Base-by-base conservation (phyloP, 1,140 invertebrate species). In the Gryon sp. region DNA sequence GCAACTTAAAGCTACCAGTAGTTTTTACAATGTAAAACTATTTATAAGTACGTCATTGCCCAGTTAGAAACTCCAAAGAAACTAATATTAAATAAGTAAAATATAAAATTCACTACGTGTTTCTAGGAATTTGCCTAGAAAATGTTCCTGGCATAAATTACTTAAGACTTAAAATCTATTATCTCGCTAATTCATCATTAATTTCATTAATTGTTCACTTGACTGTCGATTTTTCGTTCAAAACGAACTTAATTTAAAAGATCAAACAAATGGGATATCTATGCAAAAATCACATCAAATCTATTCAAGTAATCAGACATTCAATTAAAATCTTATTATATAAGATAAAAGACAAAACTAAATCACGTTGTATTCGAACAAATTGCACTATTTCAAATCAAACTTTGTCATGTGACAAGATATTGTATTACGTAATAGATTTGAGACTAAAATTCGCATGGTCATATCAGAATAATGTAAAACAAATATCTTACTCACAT, bases 11-110 rank as follows among this genome's bases (percentile, higher is more conserved):
- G 1, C 48, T 66, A 63, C 26, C 43, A 12, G 38, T 50, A 48
- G 16, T 28, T 30, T 6, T 20, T 60, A 60, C 8, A 8, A 5
- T 19, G 32, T 60, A 36, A 34, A 63, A 19, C 32, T 50, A n/a
- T 26, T 50, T 28, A 41, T 65, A 65, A 65, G 60, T 65, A 63
- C 59, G 50, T 45, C 32, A 26, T 40, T 50, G 43, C n/a, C n/a
- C n/a, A n/a, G 30, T 12, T 34, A 2, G 2, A 3, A 34, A 34
- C 30, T 24, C 22, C 3, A 24, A 24, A 3, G n/a, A 34, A 34
- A 34, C n/a, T 4, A 4, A 34, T n/a, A 34, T 34, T n/a, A 34
- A 34, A 2, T 34, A 24, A 24, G 22, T n/a, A n/a, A n/a, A n/a
- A n/a, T n/a, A n/a, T n/a, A n/a, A n/a, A n/a, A n/a, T n/a, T n/a